phyloP scores from a whole-genome alignment of 1,140 invertebrate species.

The Nymphalis io region DNA sequence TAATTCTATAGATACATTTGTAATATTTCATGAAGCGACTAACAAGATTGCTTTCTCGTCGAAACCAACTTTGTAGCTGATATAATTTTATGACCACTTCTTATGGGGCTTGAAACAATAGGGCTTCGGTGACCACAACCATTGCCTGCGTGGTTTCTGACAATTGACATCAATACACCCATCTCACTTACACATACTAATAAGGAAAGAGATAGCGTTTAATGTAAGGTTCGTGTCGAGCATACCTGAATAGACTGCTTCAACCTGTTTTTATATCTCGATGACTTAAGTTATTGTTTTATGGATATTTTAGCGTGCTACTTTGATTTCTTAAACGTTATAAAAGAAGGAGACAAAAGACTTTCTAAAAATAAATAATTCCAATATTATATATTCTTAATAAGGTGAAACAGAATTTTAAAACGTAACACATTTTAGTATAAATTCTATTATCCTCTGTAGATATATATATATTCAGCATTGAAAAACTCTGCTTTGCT shows the following conservation, averaged over 20 bases:
- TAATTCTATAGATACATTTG: background rate
- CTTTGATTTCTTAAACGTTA: background rate
- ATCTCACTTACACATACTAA: conserved; percentile 24
- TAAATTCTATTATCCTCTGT: background rate
- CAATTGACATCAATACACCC: conserved; percentile 26
- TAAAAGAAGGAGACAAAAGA: background rate
- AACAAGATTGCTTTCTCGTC: background rate
- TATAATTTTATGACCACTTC: conserved; percentile 40
- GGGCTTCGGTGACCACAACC: conserved; percentile 63
- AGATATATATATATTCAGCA: background rate
- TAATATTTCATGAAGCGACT: background rate
- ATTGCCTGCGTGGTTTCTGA: conserved; percentile 24
- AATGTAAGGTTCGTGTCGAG: conserved; percentile 35
- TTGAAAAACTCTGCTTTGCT: background rate
- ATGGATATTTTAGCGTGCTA: conserved; percentile 1
- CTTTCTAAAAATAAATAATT: too few species aligned
- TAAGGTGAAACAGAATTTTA: too few species aligned
- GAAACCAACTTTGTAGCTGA: conserved; percentile 15
- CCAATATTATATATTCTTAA: too few species aligned
- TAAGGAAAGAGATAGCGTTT: conserved; percentile 32
- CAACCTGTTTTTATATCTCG: conserved; percentile 40
- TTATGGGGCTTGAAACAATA: conserved; percentile 43
- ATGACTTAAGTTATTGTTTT: conserved; percentile 34
- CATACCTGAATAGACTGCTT: conserved; percentile 40
- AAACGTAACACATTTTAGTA: background rate